Base-by-base conservation (phyloP, 1,140 invertebrate genomes). In the Meloidogyne hapla region DNA sequence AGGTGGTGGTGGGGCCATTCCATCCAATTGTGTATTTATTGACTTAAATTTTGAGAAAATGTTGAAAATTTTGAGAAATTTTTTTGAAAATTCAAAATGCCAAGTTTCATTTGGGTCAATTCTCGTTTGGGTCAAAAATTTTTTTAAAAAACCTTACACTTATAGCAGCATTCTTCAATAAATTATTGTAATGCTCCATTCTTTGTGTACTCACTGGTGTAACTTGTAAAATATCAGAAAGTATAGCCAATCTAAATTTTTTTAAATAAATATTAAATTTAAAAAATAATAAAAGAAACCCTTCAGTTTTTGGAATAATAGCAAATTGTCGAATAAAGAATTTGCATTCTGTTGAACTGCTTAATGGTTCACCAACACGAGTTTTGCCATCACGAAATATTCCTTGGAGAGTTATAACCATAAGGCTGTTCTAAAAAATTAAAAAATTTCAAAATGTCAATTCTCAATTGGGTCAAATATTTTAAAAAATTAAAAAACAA, bases 261-360 rank as follows among this genome's bases (percentile, higher is more conserved):
- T 18, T 12, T 40, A 48, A 71, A 66, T 26, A 38, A 23, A 71
- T 21, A 18, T 42, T 23, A n/a, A 25, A 8, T 13, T 6, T 25
- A 23, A 10, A 18, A 13, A 64, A 25, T 23, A 10, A 40, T 21
- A 26, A 42, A 26, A 68, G 21, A 66, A 61, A 75, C 74, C 75
- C 79, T 40, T 97, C 89, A 92, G 94, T 84, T 65, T 79, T 79
- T 26, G 79, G 79, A 26, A 80, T 28, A 38, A 71, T 78, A 28
- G 64, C 80, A 62, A 78, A 80, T 45, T 79, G 81, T 9, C 79
- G 80, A 15, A 81, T 56, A 62, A 80, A 79, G 40, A 82, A 80
- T 62, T 80, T 80, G 56, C 21, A 28, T 9, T 74, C 69, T 10
- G n/a, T 38, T 26, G 70, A 42, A 21, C 13, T 33, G 18, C 26